Evolutionary conservation across 2,888 invertebrate genomes (phyloP).

Genomic region (Argyresthia goedartella): DNA sequence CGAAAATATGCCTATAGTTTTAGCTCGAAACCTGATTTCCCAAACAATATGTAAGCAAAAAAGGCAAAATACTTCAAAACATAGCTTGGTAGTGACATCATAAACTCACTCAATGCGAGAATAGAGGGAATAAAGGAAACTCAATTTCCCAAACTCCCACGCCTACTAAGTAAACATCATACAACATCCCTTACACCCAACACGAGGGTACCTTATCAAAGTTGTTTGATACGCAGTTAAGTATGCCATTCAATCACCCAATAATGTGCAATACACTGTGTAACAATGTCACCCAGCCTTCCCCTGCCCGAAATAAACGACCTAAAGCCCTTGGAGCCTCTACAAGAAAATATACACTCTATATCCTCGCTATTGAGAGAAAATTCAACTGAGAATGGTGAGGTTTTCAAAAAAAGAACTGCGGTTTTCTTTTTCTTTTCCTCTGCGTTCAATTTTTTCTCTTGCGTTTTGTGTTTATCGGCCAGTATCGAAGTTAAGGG

Average conservation of each 20-base stretch:
- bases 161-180: too few species aligned
- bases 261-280: constrained; percentile 69
- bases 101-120: too few species aligned
- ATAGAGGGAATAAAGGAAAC: too few species aligned
- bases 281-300: constrained; percentile 62
- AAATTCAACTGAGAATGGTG: neutral
- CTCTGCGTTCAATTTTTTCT: neutral
- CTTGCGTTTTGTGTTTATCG: neutral
- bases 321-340: constrained; percentile 9
- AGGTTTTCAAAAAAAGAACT: constrained; percentile 37
- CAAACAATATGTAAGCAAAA: too few species aligned
- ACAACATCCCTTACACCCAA: constrained; percentile 14
- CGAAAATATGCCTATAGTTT: too few species aligned
- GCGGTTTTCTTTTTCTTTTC: constrained; percentile 33
- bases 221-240: constrained; percentile 41
- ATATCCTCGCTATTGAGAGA: neutral
- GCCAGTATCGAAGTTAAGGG: accelerated
- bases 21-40: too few species aligned
- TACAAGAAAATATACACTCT: constrained; percentile 10
- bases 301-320: constrained; percentile 26
- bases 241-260: constrained; percentile 67
- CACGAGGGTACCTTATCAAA: constrained; percentile 60
- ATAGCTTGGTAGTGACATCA: too few species aligned
- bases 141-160: too few species aligned
- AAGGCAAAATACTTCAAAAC: too few species aligned